Percentiles rank a stretch among this genome's conserved stretches.
Evolutionary conservation across 2,113 vertebrate species (phyloP).

Genomic region (Pavo muticus): DNA sequence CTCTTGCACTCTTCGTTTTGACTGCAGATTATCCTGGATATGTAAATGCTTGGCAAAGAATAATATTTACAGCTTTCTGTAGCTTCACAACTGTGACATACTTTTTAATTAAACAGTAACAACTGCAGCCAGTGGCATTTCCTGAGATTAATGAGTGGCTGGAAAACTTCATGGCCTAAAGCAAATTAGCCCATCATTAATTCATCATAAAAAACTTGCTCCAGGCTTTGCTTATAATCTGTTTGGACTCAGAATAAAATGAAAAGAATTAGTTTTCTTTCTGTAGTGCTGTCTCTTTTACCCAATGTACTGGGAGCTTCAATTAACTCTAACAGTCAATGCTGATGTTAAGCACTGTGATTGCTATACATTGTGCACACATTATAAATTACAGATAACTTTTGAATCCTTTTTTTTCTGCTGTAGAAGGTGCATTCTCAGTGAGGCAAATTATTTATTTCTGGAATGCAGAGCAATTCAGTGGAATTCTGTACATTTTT

Average conservation of each 20-base stretch:
- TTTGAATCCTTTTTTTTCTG: background rate
- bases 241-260: conserved; percentile 37
- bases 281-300: background rate
- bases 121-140: conserved; percentile 40
- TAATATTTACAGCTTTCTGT: conserved; percentile 22
- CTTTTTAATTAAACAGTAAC: conserved; percentile 42
- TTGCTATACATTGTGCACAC: background rate
- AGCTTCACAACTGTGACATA: conserved; percentile 27
- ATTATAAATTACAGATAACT: background rate
- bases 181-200: conserved; percentile 58
- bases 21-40: conserved; percentile 15
- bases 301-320: background rate
- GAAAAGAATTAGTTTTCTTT: conserved; percentile 4
- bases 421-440: background rate
- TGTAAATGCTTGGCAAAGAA: conserved; percentile 3
- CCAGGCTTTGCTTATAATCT: conserved; percentile 48
- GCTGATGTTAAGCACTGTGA: background rate
- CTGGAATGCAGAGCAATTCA: background rate
- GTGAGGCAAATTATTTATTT: background rate
- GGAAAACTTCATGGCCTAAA: conserved; percentile 16
- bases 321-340: background rate
- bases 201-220: conserved; percentile 51
- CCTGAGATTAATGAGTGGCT: conserved; percentile 49
- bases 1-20: background rate
- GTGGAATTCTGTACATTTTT: background rate